Evolutionary conservation across 2,888 invertebrate genomes (phyloP), one percentile per base, ranked within the genome.

Genomic region (Drosophila monieri): DNA sequence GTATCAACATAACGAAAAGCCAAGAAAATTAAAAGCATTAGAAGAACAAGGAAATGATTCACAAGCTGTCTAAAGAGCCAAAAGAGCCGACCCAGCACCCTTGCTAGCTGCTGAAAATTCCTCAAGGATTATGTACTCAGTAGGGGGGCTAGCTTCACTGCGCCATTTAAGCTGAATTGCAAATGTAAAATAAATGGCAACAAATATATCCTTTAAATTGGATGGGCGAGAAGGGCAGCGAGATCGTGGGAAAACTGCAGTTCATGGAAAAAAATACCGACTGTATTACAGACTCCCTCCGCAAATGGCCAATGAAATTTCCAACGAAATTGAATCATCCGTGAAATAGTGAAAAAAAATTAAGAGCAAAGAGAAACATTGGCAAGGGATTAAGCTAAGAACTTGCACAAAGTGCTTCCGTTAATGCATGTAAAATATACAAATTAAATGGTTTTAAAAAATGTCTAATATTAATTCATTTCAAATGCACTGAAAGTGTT

Each of bases 1-100:
- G 66, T 59, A 43, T 72, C 37, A 60, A 72, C 59, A 76, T 32
- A 10, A n/a, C 23, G 23, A 9, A 54, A 14, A 30, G 37, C 15
- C 44, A 23, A n/a, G 15, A 18, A 62, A 37, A 37, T 60, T 15
- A 27, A 55, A 21, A 37, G 14, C 43, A 14, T 25, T n/a, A 44
- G 14, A 14, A 25, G 25, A 9, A 6, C 30, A 5, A 18, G 5
- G 18, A 21, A 55, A 25, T 8, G 8, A 10, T 14, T 46, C 10
- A 14, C 18, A 25, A 44, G 25, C n/a, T n/a, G 10, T 39, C 30
- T 25, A 12, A 9, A n/a, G 9, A 15, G 3, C 10, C 9, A 12
- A 52, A 32, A 35, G 3, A n/a, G 25, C n/a, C n/a, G 43, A 15
- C 21, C 12, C 43, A 15, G 49, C 60, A 15, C 15, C 21, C 12